phyloP scores from a whole-genome alignment of 2,113 vertebrate species.

The Anas platyrhynchos region DNA sequence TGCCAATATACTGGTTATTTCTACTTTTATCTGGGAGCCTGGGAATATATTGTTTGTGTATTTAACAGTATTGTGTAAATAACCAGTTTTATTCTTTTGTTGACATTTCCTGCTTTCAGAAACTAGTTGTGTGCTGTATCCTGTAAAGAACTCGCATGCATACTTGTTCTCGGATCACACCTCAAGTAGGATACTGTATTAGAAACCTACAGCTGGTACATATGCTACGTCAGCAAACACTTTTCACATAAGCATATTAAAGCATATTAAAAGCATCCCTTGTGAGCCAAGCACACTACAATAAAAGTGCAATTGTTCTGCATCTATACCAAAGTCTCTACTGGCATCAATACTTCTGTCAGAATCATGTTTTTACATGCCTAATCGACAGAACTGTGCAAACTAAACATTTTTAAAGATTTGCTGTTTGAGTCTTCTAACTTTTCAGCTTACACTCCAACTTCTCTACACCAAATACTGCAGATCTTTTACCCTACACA shows the following conservation, averaged over 20 bases:
- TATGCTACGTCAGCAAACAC: background rate
- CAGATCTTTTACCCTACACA: background rate
- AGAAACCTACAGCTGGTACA: background rate
- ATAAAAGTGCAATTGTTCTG: background rate
- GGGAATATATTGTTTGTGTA: background rate
- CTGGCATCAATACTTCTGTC: background rate
- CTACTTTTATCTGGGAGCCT: background rate
- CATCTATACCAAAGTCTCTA: background rate
- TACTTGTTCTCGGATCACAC: background rate
- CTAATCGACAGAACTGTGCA: background rate
- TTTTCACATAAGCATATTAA: background rate
- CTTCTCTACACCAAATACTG: background rate
- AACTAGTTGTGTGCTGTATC: background rate
- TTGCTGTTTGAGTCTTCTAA: background rate
- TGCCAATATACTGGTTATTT: background rate
- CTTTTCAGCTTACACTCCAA: background rate
- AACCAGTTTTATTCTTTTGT: background rate
- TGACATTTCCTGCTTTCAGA: background rate
- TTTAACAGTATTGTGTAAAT: background rate
- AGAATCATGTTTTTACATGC: background rate
- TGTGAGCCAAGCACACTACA: background rate
- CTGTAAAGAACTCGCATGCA: background rate
- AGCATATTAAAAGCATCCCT: background rate
- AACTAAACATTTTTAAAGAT: background rate
- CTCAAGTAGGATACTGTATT: background rate